Percentiles rank a stretch among this genome's conserved stretches.
These are phyloP conservation scores for Lysandra coridon DNA, from an alignment of 2,888 invertebrate genomes.

Conservation along the genomic window DNA sequence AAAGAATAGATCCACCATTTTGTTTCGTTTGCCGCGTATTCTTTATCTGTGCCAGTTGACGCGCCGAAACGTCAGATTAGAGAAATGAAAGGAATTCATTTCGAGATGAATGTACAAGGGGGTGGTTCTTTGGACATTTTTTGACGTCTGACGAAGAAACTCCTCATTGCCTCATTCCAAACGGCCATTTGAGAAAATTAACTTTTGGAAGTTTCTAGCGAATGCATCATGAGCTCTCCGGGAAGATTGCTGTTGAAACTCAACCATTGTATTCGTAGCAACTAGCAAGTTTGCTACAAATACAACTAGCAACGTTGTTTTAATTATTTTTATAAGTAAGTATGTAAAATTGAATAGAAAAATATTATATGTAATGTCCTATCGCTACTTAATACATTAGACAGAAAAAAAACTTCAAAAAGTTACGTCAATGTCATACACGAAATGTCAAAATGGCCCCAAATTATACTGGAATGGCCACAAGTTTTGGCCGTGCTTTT, in stretches of 20 bases:
- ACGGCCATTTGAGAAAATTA: slow-evolving; percentile 58
- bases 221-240: slow-evolving; percentile 42
- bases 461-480: too few relatives aligned
- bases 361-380: too few relatives aligned
- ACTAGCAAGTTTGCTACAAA: too few relatives aligned
- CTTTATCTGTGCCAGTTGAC: slow-evolving; percentile 28
- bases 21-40: slow-evolving; percentile 6
- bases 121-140: slow-evolving; percentile 41
- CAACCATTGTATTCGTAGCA: slow-evolving; percentile 34
- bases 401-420: too few relatives aligned
- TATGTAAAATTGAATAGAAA: background rate
- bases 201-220: slow-evolving; percentile 49
- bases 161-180: slow-evolving; percentile 41
- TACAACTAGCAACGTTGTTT: background rate
- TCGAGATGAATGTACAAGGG: slow-evolving; percentile 36
- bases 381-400: too few relatives aligned
- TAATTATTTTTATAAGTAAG: background rate
- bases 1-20: slow-evolving; percentile 16
- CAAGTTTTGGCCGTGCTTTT: too few relatives aligned
- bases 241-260: slow-evolving; percentile 38
- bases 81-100: slow-evolving; percentile 39
- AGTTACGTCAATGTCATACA: too few relatives aligned
- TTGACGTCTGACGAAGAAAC: slow-evolving; percentile 63
- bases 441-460: too few relatives aligned
- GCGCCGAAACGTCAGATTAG: slow-evolving; percentile 32